A percentile compares a stretch with the other conserved stretches of the same genome.
These are phyloP conservation scores for Chaunax sp. DNA, from an alignment of 2,797 vertebrate genomes.

Conservation along the genomic window DNA sequence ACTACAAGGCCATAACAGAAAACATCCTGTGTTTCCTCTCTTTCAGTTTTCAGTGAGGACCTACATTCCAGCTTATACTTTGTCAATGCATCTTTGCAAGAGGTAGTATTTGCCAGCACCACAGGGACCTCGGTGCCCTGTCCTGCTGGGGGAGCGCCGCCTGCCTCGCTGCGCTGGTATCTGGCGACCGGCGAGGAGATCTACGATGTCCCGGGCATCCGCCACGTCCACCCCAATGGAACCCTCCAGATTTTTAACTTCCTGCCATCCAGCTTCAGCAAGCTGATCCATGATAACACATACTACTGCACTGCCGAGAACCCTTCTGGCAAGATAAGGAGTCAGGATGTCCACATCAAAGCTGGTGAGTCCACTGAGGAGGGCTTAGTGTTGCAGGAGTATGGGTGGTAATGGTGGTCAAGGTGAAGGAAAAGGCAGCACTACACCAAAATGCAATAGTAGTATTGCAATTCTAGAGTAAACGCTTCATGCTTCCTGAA, in stretches of 20 bases:
- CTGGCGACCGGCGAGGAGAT: slow-evolving; percentile 99
- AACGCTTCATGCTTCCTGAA: background rate
- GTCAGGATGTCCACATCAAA: slow-evolving; percentile 99
- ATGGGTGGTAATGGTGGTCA: no score
- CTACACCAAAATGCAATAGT: background rate
- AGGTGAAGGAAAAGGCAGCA: background rate
- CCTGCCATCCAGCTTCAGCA: slow-evolving; percentile 99
- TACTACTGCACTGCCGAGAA: slow-evolving; percentile 99
- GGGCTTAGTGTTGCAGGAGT: background rate
- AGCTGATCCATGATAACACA: slow-evolving; percentile 99
- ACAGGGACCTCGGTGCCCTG: slow-evolving; percentile 98
- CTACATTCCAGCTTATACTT: slow-evolving; percentile 99
- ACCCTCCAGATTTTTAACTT: slow-evolving; percentile 99
- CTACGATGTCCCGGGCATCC: slow-evolving; percentile 99
- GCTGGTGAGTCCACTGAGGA: slow-evolving; percentile 88
- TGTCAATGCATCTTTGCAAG: slow-evolving; percentile 99
- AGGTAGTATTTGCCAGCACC: slow-evolving; percentile 99
- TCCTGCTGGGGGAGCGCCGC: slow-evolving; percentile 94
- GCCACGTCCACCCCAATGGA: slow-evolving; percentile 98
- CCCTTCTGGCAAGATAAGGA: slow-evolving; percentile 99
- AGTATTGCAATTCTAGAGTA: background rate
- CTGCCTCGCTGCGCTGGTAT: slow-evolving; percentile 97
- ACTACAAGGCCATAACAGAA: slow-evolving; percentile 7
- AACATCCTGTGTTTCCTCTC: slow-evolving; percentile 47
- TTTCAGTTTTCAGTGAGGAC: slow-evolving; percentile 97